Evolutionary conservation across 2,113 vertebrate genomes (phyloP), one percentile per base, ranked within the genome.

Genomic region (Anseranas semipalmata): DNA sequence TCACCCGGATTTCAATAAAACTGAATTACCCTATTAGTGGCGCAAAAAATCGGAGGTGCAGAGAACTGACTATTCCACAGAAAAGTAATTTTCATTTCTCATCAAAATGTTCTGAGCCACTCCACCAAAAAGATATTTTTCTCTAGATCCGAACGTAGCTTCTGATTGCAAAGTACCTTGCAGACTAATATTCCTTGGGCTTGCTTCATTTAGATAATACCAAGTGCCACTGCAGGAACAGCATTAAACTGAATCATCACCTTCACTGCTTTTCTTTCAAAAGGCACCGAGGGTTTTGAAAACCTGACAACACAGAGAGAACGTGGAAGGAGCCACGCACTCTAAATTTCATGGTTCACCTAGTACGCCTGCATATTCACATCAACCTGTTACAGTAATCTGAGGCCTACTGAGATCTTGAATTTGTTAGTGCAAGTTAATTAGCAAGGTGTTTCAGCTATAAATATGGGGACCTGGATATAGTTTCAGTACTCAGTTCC

Each of bases 181-280:
- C 71, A 89, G 66, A 89, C 75, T 68, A 95, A 45, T 79, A 93
- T 46, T 93, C 85, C 71, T 65, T 84, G 35, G 53, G 37, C 70
- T 89, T 78, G 71, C 43, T 96, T 90, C 83, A 78, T 89, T 94
- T 83, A 68, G 66, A 41, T 85, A 94, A 95, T 45, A 89, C 80
- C 94, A 89, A 81, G 25, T 77, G 77, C 33, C 63, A 71, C 41
- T 78, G 87, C 65, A 93, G 76, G 82, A 86, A 56, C 45, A 76
- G 50, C 78, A 82, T 62, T 91, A 91, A 95, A 95, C 32, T 77
- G 81, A 95, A 83, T 73, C 66, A 89, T 37, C 55, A 82, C 28
- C 74, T 90, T 93, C 84, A 87, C 4, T 89, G 58, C 50, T 80
- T 89, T 78, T 56, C 67, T 87, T 93, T 71, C 84, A 92, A 91